These are phyloP conservation scores for Lophius americanus DNA, from an alignment of 2,797 vertebrate genomes.

Conservation along the genomic window DNA sequence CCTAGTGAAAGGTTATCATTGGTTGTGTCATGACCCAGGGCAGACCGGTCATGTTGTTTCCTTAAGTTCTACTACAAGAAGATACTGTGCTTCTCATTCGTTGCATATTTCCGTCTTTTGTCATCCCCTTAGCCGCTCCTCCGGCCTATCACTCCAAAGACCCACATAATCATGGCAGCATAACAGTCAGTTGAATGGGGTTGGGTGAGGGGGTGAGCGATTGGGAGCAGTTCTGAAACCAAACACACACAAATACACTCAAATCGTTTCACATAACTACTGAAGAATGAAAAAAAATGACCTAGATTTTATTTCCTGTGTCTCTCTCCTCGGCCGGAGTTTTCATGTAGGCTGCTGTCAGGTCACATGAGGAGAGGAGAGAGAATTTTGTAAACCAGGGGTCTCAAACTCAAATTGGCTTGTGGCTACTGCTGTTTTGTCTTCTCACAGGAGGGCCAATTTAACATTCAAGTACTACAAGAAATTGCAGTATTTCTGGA, in stretches of 20 bases:
- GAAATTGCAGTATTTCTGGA: too few relatives aligned
- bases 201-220: constrained; percentile 21
- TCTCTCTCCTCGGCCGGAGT: constrained; percentile 32
- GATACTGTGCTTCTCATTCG: constrained; percentile 19
- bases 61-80: background rate
- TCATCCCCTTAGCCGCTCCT: constrained; percentile 20
- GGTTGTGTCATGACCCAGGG: background rate
- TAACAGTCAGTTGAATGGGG: constrained; percentile 34
- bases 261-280: constrained; percentile 60
- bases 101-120: constrained; percentile 32
- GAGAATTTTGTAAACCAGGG: constrained; percentile 21
- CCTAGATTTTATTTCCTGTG: constrained; percentile 65
- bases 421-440: too few relatives aligned
- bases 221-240: constrained; percentile 40
- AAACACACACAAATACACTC: constrained; percentile 36
- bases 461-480: too few relatives aligned
- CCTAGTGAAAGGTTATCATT: constrained; percentile 22
- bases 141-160: constrained; percentile 9
- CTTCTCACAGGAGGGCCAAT: too few relatives aligned
- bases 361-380: constrained; percentile 63
- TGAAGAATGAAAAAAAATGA: constrained; percentile 75
- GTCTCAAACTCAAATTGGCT: too few relatives aligned
- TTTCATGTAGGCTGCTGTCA: constrained; percentile 45
- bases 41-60: background rate
- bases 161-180: constrained; percentile 9